A percentile compares a stretch with the other conserved stretches of the same genome.
Conservation (phyloP, 2,113 vertebrate genomes). For the Callithrix jacchus region DNA sequence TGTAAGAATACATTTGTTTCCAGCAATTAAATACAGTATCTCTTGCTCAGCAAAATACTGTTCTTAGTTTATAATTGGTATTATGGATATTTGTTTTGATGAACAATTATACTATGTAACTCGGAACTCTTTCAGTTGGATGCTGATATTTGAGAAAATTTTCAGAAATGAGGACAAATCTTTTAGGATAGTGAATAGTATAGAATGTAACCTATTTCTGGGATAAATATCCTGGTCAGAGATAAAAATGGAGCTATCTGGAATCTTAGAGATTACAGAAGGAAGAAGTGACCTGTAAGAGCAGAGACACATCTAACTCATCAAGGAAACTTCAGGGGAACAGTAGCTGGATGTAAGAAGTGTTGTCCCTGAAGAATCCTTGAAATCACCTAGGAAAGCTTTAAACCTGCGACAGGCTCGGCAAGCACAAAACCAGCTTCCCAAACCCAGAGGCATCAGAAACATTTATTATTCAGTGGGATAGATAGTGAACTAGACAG, state of each 20-base stretch:
- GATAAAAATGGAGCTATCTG: not conserved
- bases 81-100: not conserved
- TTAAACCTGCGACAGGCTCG: not conserved
- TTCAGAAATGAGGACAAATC: not conserved
- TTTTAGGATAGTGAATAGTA: not conserved
- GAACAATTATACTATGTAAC: not conserved
- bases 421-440: not conserved
- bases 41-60: not conserved
- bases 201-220: not conserved
- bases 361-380: not conserved
- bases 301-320: not conserved
- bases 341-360: fast-evolving
- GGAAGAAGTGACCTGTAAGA: not conserved
- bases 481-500: not conserved
- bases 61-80: slow-evolving; percentile 8
- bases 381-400: not conserved
- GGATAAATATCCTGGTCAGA: not conserved
- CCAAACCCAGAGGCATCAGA: not conserved
- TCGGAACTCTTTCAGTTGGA: not conserved
- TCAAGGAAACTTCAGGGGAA: not conserved
- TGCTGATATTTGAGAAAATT: not conserved
- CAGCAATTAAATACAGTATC: not conserved
- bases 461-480: not conserved
- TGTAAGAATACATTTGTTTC: not conserved
- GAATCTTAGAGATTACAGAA: not conserved